Conservation (phyloP, 2,113 vertebrate species). For the Argyrosomus japonicus region DNA sequence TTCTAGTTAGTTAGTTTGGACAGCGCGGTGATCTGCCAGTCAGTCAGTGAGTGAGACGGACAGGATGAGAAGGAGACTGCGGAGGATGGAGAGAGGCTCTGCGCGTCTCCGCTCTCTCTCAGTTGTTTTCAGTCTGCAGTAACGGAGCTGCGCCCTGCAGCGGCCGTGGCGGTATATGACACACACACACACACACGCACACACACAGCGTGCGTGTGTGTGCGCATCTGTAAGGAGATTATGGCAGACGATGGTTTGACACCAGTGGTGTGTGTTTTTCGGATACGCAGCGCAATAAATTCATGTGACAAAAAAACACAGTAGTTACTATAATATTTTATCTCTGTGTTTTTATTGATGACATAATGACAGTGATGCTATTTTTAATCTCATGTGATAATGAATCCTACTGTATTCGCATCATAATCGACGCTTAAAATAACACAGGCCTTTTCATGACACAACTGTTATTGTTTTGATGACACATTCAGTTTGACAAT, state of each 20-base stretch:
- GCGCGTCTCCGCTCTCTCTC: constrained; percentile 52
- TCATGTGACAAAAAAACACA: neutral
- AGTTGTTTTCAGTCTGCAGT: constrained; percentile 23
- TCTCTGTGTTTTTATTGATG: neutral
- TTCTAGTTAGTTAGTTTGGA: neutral
- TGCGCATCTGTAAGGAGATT: constrained; percentile 29
- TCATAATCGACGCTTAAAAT: neutral
- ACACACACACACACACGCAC: neutral
- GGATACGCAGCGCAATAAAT: neutral
- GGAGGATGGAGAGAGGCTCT: constrained; percentile 69
- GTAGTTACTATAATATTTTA: neutral
- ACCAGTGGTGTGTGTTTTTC: neutral
- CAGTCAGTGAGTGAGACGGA: constrained; percentile 26
- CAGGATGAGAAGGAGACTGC: constrained; percentile 76
- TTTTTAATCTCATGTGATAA: neutral
- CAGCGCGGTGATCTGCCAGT: constrained; percentile 10
- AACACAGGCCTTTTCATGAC: neutral
- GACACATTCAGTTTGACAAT: neutral
- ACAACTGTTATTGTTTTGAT: neutral
- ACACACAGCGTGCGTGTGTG: neutral
- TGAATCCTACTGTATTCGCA: neutral
- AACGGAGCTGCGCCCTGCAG: constrained; percentile 67
- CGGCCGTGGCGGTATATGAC: constrained; percentile 35
- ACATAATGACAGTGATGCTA: neutral
- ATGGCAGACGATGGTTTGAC: constrained; percentile 8